Conservation (phyloP, 2,113 vertebrate species). For the Cervus canadensis region DNA sequence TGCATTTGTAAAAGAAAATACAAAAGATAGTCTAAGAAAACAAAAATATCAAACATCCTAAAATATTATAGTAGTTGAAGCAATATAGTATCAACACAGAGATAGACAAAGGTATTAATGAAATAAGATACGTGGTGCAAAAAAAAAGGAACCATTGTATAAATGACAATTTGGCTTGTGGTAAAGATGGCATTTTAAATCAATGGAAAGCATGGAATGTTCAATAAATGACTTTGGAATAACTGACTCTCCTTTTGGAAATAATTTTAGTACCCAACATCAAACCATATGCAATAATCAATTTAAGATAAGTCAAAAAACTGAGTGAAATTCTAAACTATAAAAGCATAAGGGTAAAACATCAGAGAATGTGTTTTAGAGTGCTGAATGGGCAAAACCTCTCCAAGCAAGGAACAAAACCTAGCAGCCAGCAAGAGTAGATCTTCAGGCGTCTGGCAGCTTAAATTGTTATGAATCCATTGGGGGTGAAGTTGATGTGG, state of each 20-base stretch:
- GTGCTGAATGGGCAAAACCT: neutral
- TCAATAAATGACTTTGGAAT: neutral
- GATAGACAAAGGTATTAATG: neutral
- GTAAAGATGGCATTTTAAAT: neutral
- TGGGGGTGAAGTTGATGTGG: neutral
- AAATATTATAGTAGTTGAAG: neutral
- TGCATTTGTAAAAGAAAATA: neutral
- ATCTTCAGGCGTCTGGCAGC: neutral
- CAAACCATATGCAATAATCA: neutral
- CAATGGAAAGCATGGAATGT: no score
- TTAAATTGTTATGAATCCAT: neutral
- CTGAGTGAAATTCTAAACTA: neutral
- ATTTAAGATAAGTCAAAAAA: neutral
- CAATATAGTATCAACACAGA: neutral
- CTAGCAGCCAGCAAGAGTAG: neutral
- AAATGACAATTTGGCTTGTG: neutral
- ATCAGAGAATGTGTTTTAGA: neutral
- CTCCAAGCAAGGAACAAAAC: neutral
- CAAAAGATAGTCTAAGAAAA: neutral
- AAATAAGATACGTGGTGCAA: neutral
- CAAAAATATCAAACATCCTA: neutral
- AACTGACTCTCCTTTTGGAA: neutral
- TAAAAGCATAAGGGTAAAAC: neutral
- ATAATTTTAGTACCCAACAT: neutral
- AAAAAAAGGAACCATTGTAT: neutral